These are phyloP conservation scores for Pelosia muscerda DNA, from an alignment of 2,888 invertebrate species.

Conservation along the genomic window DNA sequence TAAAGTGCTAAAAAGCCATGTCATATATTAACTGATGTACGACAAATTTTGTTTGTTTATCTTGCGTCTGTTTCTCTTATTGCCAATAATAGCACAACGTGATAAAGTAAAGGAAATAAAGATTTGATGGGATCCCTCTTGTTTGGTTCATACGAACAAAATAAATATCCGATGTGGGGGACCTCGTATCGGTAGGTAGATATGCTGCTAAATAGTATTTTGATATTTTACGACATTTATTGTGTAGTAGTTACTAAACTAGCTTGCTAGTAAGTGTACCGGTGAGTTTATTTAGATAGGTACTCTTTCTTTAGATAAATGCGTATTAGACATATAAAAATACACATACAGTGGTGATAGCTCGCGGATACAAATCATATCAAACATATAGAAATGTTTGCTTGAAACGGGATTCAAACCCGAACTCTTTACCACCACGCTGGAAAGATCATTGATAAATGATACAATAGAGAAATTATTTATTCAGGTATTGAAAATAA, in stretches of 20 bases:
- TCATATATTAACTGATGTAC: conserved; percentile 9
- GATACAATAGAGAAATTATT: no score
- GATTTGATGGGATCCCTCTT: conserved; percentile 54
- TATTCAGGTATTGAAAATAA: conserved; percentile 8
- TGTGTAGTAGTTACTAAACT: no score
- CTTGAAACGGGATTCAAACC: no score
- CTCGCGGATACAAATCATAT: no score
- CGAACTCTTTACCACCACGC: background rate
- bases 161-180: conserved; percentile 35
- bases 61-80: conserved; percentile 53
- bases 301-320: no score
- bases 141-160: conserved; percentile 46
- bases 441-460: no score
- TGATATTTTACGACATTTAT: background rate
- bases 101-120: conserved; percentile 63
- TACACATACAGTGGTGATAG: no score
- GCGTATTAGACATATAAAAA: no score
- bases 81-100: conserved; percentile 57
- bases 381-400: no score
- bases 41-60: conserved; percentile 46
- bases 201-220: background rate
- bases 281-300: no score
- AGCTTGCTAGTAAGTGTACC: no score
- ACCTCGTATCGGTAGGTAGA: conserved; percentile 25
- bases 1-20: no score